Evolutionary conservation across 2,888 invertebrate genomes (phyloP), one percentile per base, ranked within the genome.

Genomic region (Torymus texanus): DNA sequence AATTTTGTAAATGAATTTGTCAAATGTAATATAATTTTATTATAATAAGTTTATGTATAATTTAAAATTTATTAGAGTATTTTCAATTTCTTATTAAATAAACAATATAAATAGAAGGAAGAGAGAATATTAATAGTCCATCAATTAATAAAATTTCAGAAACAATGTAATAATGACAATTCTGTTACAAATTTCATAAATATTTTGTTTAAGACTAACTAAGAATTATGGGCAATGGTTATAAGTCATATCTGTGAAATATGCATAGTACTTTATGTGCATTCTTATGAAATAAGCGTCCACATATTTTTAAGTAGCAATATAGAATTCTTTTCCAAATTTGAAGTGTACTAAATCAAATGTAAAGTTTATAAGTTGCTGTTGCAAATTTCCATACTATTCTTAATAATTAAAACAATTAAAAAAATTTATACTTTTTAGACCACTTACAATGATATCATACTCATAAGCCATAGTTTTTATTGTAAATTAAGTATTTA

Each of bases 1-100:
- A 77, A 79, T 78, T 63, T 75, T 79, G 72, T 79, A 77, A 75
- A 77, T 68, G 56, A 59, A 75, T 73, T 78, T 81, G 55, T 81
- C 71, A 72, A 67, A 71, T 80, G 62, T 59, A 71, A 59, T 63
- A 67, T 75, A 75, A 71, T 58, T 63, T 67, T 73, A 29, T 21
- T 21, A 56, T 16, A 18, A 41, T 16, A 11, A 51, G 13, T 50
- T 65, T 51, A 75, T 62, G 21, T 72, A 21, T 55, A 63, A 24
- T 62, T 59, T 2, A 11, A 61, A 53, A 56, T 55, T 77, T 29
- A 24, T 14, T 72, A 66, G 16, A 56, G 68, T n/a, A 24, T 41
- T 55, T 70, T 70, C 18, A 66, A 59, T 29, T 66, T 58, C 61
- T 14, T 14, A 67, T 18, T 24, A n/a, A 55, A 53, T n/a, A 73